phyloP scores from a whole-genome alignment of 2,113 vertebrate species.

The Gnathonemus longibarbis region DNA sequence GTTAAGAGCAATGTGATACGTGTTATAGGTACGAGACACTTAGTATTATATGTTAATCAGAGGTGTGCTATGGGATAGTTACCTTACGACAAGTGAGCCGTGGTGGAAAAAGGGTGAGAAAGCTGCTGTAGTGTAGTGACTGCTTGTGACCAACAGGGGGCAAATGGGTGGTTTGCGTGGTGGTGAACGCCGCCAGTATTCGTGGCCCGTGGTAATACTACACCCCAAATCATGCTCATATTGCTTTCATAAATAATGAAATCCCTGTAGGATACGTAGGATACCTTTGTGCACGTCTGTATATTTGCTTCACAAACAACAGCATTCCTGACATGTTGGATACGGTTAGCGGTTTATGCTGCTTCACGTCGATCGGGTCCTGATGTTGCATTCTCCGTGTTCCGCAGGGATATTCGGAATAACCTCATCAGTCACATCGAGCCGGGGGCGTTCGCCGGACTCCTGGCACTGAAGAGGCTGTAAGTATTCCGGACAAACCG shows the following conservation, averaged over 20 bases:
- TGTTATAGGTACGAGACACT: not conserved
- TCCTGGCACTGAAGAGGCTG: slow-evolving; percentile 83
- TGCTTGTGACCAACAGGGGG: not conserved
- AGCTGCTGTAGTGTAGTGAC: not conserved
- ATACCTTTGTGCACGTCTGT: not conserved
- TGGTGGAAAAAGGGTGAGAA: not conserved
- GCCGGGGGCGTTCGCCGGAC: slow-evolving; percentile 83
- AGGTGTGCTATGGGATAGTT: not conserved
- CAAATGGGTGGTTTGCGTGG: not conserved
- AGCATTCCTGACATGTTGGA: not conserved
- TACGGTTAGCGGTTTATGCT: not conserved
- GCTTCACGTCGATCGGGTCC: not conserved
- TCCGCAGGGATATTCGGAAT: slow-evolving; percentile 82
- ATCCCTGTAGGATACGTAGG: not conserved
- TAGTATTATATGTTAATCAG: not conserved
- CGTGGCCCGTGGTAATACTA: too few relatives aligned
- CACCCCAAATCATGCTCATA: not conserved
- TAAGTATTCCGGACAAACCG: slow-evolving; percentile 59
- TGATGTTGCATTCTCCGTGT: slow-evolving; percentile 21
- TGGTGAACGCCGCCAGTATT: not conserved
- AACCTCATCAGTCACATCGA: slow-evolving; percentile 87
- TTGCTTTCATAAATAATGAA: not conserved
- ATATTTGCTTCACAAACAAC: not conserved
- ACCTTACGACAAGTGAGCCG: not conserved
- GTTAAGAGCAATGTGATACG: not conserved